Evolutionary conservation across 1,140 invertebrate species (phyloP), one percentile per base, ranked within the genome.

Genomic region (Tetramorium simillimum): DNA sequence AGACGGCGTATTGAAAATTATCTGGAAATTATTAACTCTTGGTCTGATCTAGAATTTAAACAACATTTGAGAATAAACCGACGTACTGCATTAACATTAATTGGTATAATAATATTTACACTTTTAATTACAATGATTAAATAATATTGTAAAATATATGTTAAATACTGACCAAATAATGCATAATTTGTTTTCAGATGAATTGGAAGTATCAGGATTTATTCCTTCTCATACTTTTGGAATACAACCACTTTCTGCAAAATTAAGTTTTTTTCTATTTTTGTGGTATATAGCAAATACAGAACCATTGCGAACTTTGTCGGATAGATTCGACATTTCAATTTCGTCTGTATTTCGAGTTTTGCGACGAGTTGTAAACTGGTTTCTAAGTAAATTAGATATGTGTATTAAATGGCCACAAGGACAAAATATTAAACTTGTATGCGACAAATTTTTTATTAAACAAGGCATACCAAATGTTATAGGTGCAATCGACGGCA

Each of bases 211-310:
- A 67, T 67, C 65, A 6, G 6, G 5, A 43, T 43, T 67, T 67
- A 67, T 67, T 16, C 37, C 65, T 4, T 67, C 65, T 21, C 65
- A 67, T 67, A 21, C 37, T n/a, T 67, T 67, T 67, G 65, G 65
- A 67, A 6, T 28, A 3, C 43, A 67, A 67, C 63, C 63, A 10
- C 21, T 67, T 14, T 67, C 37, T 7, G 65, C 37, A 67, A 67
- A 67, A 14, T 67, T 67, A 2, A 67, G 65, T 46, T 24, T 67
- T 40, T 7, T 67, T 16, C 10, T 67, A 28, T 67, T 67, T 67
- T 67, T 67, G 43, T 67, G 65, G 37, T 67, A 67, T 21, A 67
- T 67, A 14, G 37, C 37, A 28, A 67, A 67, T 14, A 67, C 65
- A 0, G 65, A 67, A 67, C 65, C 65, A 28, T 67, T 67, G 18